Base-by-base conservation (phyloP, 1,140 invertebrate genomes). In the Gryon sp. region DNA sequence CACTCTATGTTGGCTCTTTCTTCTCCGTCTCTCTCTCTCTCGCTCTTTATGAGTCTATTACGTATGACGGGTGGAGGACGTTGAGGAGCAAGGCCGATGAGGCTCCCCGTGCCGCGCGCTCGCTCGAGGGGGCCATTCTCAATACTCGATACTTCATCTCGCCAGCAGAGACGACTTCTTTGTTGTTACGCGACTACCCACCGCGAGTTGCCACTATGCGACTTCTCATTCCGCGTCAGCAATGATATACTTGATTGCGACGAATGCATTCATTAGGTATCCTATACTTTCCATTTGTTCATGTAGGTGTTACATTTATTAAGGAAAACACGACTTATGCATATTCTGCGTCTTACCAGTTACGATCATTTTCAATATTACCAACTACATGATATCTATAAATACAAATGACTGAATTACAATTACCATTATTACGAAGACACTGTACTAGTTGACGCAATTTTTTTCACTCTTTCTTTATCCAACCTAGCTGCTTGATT, bases 21-120 rank as follows among this genome's bases (percentile, higher is more conserved):
- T n/a, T n/a, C n/a, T n/a, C n/a, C n/a, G n/a, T n/a, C n/a, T n/a
- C n/a, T n/a, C n/a, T n/a, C n/a, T n/a, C n/a, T 52, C 75, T 74
- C 79, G 80, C 74, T 81, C 76, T 74, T 78, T 80, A 73, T 74
- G 75, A 74, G 80, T 80, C 75, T 78, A 73, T 80, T 75, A 78
- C 66, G 78, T 72, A 72, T 72, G 70, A 79, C 63, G 79, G 79
- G 73, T 80, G 77, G 81, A 82, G 81, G 81, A 82, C 81, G 75
- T 62, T 66, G 76, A 73, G 78, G 70, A 72, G 76, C 81, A 82
- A 82, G 81, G 81, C 79, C 81, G 78, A 65, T 75, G 72, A 66
- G 73, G 76, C 69, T 59, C 60, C 76, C 60, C 53, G 43, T 45
- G 30, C 62, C 62, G 50, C 57, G 68, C 55, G 32, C 46, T 26